Evolutionary conservation across 1,140 invertebrate genomes (phyloP), one percentile per base, ranked within the genome.

Genomic region (Heliconius himera): DNA sequence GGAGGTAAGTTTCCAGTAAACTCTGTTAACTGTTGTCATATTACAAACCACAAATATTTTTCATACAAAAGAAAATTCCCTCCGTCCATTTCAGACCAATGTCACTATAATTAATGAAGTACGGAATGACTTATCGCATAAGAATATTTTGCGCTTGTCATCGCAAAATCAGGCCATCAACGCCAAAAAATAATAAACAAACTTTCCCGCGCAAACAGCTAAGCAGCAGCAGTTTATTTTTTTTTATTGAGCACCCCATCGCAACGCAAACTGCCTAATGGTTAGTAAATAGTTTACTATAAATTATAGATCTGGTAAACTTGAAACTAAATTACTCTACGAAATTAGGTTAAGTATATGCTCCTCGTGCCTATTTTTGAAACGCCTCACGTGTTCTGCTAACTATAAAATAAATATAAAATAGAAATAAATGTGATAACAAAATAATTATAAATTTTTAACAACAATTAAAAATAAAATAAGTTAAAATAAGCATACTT

Each of bases 251-350:
- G 13, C 60, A 66, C 26, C 60, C 11, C n/a, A 66, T 66, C 60
- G 22, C 60, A 29, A 66, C 60, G 13, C 22, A 5, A 66, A 66
- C 60, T 29, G 26, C 13, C 60, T 26, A 66, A 66, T n/a, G 20
- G 54, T 22, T 60, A 22, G n/a, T 29, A 66, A 66, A 66, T 13
- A 66, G 60, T 66, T 66, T 29, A 29, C n/a, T 11, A 22, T 66
- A 66, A 66, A 66, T 66, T 18, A 66, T n/a, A 13, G 22, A 29
- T 29, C 60, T 66, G 13, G 60, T 66, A 66, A 66, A 66, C 60
- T 66, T 66, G 60, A 66, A 66, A 66, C 11, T 66, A 66, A 66
- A 66, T 66, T 66, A 66, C 60, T 22, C 60, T 18, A 26, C 20
- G 13, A 66, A 29, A 26, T 26, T 29, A 66, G 60, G 60, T 66